A percentile compares a stretch with the other conserved stretches of the same genome.
Conservation (phyloP, 2,797 vertebrate species). For the Sphaeramia orbicularis region DNA sequence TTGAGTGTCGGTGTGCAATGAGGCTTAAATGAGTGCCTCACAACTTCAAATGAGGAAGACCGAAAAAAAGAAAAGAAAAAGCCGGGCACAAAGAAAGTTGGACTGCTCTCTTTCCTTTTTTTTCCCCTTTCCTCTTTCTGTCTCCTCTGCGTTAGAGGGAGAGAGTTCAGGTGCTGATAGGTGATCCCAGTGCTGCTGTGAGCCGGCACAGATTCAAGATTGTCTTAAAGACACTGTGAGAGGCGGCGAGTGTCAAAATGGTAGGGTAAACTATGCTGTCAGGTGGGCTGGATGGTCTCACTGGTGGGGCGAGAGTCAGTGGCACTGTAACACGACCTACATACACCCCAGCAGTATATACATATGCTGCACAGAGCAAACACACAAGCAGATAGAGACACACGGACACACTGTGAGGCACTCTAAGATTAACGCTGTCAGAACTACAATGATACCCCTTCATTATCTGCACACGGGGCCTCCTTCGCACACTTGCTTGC, state of each 20-base stretch:
- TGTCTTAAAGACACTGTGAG: constrained; percentile 37
- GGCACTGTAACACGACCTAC: constrained; percentile 51
- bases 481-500: constrained; percentile 78
- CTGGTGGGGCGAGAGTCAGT: constrained; percentile 69
- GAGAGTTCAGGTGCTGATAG: constrained; percentile 50
- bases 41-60: constrained; percentile 81
- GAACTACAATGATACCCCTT: constrained; percentile 86
- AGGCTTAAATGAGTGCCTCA: constrained; percentile 81
- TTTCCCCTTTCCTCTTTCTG: constrained; percentile 26
- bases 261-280: constrained; percentile 75
- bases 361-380: constrained; percentile 37
- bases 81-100: constrained; percentile 69
- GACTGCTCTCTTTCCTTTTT: constrained; percentile 35
- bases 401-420: constrained; percentile 46
- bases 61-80: constrained; percentile 45
- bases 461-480: constrained; percentile 86
- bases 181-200: constrained; percentile 43
- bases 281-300: constrained; percentile 71
- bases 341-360: constrained; percentile 42
- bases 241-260: constrained; percentile 60
- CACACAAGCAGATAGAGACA: constrained; percentile 39
- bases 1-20: constrained; percentile 73
- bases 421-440: constrained; percentile 88
- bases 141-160: constrained; percentile 41
- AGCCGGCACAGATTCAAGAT: constrained; percentile 22